Percentiles rank a stretch among this genome's conserved stretches.
Conservation (phyloP, 2,797 vertebrate genomes). For the Columba guinea region DNA sequence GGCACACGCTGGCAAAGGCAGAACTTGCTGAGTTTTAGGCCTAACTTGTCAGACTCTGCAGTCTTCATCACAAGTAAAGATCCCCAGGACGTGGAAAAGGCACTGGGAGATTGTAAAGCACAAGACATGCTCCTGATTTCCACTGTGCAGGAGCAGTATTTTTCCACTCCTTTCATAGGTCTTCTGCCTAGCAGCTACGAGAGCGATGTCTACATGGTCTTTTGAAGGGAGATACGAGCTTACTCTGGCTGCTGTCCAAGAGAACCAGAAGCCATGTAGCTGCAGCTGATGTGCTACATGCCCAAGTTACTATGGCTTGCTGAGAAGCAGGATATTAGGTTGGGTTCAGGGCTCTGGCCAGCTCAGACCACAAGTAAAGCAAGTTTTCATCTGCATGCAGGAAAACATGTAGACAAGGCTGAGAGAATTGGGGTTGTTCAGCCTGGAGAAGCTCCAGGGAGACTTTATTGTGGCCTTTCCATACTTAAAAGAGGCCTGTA, state of each 20-base stretch:
- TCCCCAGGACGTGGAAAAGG: not conserved
- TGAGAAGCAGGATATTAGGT: constrained; percentile 68
- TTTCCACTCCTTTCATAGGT: constrained; percentile 59
- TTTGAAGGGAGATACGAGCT: constrained; percentile 63
- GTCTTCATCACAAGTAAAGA: not conserved
- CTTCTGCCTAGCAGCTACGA: constrained; percentile 44
- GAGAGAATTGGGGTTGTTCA: no score
- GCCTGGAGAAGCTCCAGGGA: no score
- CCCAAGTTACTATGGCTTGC: constrained; percentile 64
- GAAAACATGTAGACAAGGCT: not conserved
- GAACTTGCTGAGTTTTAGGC: not conserved
- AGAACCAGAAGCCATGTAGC: constrained; percentile 63
- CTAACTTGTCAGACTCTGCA: not conserved
- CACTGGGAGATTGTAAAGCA: not conserved
- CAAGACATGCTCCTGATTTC: not conserved
- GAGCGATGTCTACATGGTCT: constrained; percentile 55
- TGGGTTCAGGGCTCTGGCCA: constrained; percentile 36
- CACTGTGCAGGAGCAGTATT: constrained; percentile 44
- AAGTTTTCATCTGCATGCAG: not conserved
- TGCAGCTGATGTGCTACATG: constrained; percentile 63
- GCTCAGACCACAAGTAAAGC: not conserved
- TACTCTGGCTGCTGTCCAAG: constrained; percentile 59
- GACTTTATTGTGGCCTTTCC: no score
- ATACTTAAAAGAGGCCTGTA: no score
- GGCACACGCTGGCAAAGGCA: not conserved